Evolutionary conservation across 2,113 vertebrate genomes (phyloP), one percentile per base, ranked within the genome.

Genomic region (Canis aureus): DNA sequence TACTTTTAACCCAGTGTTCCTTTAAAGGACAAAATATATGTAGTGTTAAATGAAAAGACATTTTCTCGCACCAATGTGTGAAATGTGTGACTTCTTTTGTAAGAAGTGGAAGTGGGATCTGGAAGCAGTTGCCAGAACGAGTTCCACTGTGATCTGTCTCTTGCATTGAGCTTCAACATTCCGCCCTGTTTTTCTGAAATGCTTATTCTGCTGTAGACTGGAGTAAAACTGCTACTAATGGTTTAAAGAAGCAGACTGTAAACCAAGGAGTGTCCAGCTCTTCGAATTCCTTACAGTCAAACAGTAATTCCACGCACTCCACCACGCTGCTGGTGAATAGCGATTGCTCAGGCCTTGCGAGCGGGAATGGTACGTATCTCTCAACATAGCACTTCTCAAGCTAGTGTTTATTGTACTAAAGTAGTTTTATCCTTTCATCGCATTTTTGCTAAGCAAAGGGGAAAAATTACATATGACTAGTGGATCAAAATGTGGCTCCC

Each of bases 251-350:
- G 97, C 99, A 99, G 97, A 98, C 98, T 98, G 98, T 99, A 98
- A 99, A 98, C 96, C 99, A 99, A 98, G 99, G 99, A 95, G 99
- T 99, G 95, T 99, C 99, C 96, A 99, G 98, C 98, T 99, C 99
- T 98, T 99, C 99, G 98, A 99, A 99, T 98, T 99, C 99, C 87
- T 98, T 99, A 89, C 99, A 99, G 91, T 99, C 99, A 96, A 99
- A 98, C 98, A 99, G 98, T 97, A 99, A 99, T 97, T 99, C 99
- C 96, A 99, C 98, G 97, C 99, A 99, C 97, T 99, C 99, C 82
- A 98, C 99, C 92, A 98, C 98, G 25, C 94, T 99, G 96, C 98
- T 99, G 96, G 98, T 99, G 98, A 99, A 98, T 97, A 99, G 96
- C 43, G 99, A 99, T 96, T 99, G 98, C 95, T 98, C 98, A 95